Percentiles rank a stretch among this genome's conserved stretches.
Evolutionary conservation across 2,888 invertebrate genomes (phyloP).

Genomic region (Morpho deidamia): DNA sequence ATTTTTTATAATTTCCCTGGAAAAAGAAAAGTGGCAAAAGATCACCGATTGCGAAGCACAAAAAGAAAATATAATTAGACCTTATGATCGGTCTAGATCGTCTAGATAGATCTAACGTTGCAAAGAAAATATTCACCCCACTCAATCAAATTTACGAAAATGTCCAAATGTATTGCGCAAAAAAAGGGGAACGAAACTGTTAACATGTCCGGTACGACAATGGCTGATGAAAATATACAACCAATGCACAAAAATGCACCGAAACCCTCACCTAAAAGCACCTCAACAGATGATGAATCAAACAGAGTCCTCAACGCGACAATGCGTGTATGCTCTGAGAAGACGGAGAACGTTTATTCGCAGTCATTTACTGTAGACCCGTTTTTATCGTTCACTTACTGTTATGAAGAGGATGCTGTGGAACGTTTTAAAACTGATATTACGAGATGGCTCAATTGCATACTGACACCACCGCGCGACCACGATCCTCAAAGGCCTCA

Average conservation of each 20-base stretch:
- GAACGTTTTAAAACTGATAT: conserved; percentile 84
- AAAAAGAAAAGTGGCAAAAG: conserved; percentile 57
- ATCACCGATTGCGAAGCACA: conserved; percentile 56
- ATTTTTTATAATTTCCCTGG: conserved; percentile 63
- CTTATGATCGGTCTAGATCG: conserved; percentile 45
- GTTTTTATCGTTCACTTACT: conserved; percentile 81
- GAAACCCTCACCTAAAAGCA: conserved; percentile 49
- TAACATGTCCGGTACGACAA: conserved; percentile 42
- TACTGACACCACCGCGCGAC: conserved; percentile 87
- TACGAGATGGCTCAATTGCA: conserved; percentile 87
- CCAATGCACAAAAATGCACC: conserved; percentile 41
- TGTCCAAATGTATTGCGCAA: conserved; percentile 53
- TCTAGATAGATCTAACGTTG: conserved; percentile 36
- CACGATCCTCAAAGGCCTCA: too few relatives aligned
- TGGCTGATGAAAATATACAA: conserved; percentile 18
- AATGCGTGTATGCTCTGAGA: conserved; percentile 56
- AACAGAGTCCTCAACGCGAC: conserved; percentile 58
- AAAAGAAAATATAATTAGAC: conserved; percentile 56
- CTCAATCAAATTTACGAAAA: conserved; percentile 36
- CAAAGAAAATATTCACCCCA: conserved; percentile 16
- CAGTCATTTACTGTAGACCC: conserved; percentile 80
- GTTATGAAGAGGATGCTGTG: conserved; percentile 83
- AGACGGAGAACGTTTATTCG: conserved; percentile 61
- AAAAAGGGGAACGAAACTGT: conserved; percentile 43
- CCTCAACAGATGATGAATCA: conserved; percentile 44